Evolutionary conservation across 2,113 vertebrate species (phyloP).

Genomic region (Albula glossodonta): DNA sequence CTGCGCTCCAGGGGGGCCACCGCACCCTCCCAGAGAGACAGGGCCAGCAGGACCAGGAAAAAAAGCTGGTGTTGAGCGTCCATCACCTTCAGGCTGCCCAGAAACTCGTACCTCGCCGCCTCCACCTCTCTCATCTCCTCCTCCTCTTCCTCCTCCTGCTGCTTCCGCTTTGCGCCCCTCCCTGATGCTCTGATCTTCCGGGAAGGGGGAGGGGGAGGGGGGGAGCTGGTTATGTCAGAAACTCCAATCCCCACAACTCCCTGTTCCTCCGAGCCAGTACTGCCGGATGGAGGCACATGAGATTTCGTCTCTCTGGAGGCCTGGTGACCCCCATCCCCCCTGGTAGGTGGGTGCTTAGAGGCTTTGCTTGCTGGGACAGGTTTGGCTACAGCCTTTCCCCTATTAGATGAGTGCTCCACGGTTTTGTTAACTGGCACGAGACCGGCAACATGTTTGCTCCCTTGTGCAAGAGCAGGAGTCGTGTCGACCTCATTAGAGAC

Average conservation of each 20-base stretch:
- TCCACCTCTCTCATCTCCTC: background rate
- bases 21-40: constrained; percentile 74
- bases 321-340: background rate
- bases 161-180: background rate
- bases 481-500: too few relatives aligned
- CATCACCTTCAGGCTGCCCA: constrained; percentile 59
- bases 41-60: constrained; percentile 64
- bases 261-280: background rate
- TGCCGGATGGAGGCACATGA: background rate
- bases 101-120: constrained; percentile 38
- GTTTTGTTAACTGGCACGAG: too few relatives aligned
- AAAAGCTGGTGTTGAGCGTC: constrained; percentile 71
- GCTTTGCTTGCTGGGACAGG: too few relatives aligned
- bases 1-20: constrained; percentile 72
- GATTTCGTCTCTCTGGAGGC: background rate
- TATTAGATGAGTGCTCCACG: too few relatives aligned
- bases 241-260: background rate
- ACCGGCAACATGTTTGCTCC: too few relatives aligned
- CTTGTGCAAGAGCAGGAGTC: too few relatives aligned
- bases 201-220: background rate
- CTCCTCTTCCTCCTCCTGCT: background rate
- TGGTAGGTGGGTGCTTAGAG: too few relatives aligned
- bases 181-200: constrained; percentile 40
- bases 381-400: too few relatives aligned
- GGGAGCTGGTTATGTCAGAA: background rate